phyloP scores from a whole-genome alignment of 2,888 invertebrate genomes.

The Deilephila porcellus region DNA sequence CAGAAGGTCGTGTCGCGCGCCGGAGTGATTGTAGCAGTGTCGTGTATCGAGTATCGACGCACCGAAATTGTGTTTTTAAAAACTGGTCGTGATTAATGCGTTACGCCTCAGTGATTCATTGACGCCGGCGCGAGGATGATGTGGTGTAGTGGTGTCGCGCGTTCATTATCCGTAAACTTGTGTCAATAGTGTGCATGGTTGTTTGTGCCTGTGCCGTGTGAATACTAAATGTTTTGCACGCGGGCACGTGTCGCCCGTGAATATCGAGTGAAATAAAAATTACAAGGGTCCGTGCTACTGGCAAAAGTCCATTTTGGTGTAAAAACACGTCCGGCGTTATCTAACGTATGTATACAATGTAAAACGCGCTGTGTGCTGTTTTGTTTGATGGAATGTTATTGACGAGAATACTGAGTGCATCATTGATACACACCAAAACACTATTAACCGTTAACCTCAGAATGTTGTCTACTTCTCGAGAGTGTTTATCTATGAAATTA shows the following conservation, averaged over 20 bases:
- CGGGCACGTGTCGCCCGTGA: conserved; percentile 15
- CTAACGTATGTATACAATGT: conserved; percentile 24
- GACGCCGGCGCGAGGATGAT: conserved; percentile 60
- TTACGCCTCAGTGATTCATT: conserved; percentile 64
- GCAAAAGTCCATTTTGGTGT: conserved; percentile 22
- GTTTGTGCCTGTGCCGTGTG: conserved; percentile 30
- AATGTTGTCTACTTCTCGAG: conserved; percentile 39
- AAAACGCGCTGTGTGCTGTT: conserved; percentile 36
- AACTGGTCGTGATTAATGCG: conserved; percentile 60
- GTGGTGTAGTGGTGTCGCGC: conserved; percentile 43
- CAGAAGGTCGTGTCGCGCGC: conserved; percentile 17
- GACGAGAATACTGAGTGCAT: conserved; percentile 38
- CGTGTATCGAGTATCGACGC: conserved; percentile 39
- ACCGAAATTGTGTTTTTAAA: conserved; percentile 50
- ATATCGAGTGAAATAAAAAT: conserved; percentile 20
- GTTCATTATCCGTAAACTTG: conserved; percentile 31
- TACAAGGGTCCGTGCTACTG: conserved; percentile 37
- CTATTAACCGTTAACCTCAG: conserved; percentile 43
- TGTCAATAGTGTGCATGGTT: conserved; percentile 35
- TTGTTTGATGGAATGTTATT: conserved; percentile 42
- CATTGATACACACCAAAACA: conserved; percentile 44
- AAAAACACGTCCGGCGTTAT: conserved; percentile 22
- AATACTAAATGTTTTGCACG: conserved; percentile 14
- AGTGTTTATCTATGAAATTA: conserved; percentile 27
- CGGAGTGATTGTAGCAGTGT: conserved; percentile 49